phyloP scores from a whole-genome alignment of 2,888 invertebrate genomes.

The Arctia plantaginis region DNA sequence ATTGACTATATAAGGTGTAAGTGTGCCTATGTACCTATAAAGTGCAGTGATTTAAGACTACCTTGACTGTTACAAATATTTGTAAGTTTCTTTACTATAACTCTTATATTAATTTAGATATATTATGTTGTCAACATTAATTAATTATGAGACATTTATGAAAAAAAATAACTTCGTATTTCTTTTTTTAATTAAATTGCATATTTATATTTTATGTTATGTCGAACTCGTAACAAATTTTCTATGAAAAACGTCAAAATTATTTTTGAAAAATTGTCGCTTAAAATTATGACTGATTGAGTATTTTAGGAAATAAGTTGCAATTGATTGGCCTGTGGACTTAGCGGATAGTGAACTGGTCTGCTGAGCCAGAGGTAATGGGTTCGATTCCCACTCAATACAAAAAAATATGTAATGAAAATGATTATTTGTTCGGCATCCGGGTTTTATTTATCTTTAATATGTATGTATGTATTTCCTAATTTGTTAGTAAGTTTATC shows the following conservation, averaged over 20 bases:
- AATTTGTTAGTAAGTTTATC: background rate
- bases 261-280: background rate
- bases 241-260: too few species aligned
- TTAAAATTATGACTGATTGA: background rate
- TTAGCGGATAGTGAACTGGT: background rate
- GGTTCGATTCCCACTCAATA: background rate
- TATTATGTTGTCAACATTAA: background rate
- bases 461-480: too few species aligned
- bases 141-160: background rate
- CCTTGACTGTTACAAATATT: background rate
- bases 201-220: background rate
- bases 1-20: conserved; percentile 14
- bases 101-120: background rate
- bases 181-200: background rate
- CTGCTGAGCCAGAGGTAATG: background rate
- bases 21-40: conserved; percentile 3
- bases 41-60: conserved; percentile 24
- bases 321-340: background rate
- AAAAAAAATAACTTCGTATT: background rate
- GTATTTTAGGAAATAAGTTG: background rate
- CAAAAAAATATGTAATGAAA: background rate
- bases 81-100: conserved; percentile 9
- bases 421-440: background rate
- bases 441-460: background rate
- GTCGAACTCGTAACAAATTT: background rate